Evolutionary conservation across 2,888 invertebrate genomes (phyloP).

Genomic region (Chelonus formosanus): DNA sequence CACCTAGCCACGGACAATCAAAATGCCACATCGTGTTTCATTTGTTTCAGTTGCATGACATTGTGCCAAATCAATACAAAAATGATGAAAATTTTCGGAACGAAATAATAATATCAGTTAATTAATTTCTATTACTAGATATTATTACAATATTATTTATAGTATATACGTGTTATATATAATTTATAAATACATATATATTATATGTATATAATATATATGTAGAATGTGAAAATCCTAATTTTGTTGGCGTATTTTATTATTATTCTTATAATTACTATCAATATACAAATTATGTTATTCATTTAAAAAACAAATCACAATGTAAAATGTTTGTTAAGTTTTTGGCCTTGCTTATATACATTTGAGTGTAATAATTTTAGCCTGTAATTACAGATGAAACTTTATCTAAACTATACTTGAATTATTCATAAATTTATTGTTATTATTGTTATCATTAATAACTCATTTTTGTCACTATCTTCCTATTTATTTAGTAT

Average conservation of each 20-base stretch:
- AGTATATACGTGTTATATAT: neutral
- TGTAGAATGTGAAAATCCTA: slow-evolving; percentile 43
- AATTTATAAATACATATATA: slow-evolving; percentile 37
- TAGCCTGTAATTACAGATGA: slow-evolving; percentile 56
- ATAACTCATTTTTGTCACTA: too few relatives aligned
- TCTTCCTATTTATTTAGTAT: too few relatives aligned
- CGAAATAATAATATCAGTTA: slow-evolving; percentile 28
- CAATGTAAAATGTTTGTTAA: slow-evolving; percentile 65
- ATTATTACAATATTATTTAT: too few relatives aligned
- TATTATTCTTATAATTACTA: slow-evolving; percentile 47
- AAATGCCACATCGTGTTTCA: slow-evolving; percentile 54
- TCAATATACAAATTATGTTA: slow-evolving; percentile 43
- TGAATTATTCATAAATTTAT: neutral
- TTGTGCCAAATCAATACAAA: slow-evolving; percentile 54
- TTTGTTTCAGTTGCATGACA: slow-evolving; percentile 59
- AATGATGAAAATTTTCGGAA: slow-evolving; percentile 1
- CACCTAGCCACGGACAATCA: slow-evolving; percentile 62
- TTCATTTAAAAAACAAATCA: slow-evolving; percentile 48
- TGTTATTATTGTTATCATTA: too few relatives aligned
- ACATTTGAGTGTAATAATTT: slow-evolving; percentile 60
- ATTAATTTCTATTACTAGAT: slow-evolving; percentile 15
- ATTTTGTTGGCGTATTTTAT: slow-evolving; percentile 53
- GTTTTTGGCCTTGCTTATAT: slow-evolving; percentile 65
- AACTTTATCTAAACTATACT: slow-evolving; percentile 1
- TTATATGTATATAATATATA: slow-evolving; percentile 23